These are phyloP conservation scores for Drosophila percnosoma DNA, from an alignment of 2,888 invertebrate species.

Conservation along the genomic window DNA sequence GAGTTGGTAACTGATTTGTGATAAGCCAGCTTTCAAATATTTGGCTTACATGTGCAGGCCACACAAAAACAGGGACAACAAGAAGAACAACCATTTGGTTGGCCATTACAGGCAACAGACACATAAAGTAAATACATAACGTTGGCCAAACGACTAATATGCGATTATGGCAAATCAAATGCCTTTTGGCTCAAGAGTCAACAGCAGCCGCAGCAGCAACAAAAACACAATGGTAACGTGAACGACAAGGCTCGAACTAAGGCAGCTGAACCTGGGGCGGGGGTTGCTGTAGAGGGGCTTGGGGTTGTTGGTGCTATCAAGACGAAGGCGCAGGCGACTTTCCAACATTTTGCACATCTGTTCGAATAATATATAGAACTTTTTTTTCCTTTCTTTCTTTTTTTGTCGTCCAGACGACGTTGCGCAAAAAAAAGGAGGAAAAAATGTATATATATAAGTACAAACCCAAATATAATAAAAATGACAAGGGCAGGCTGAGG, in stretches of 20 bases:
- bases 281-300: background rate
- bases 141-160: constrained; percentile 76
- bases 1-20: constrained; percentile 72
- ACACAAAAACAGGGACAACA: constrained; percentile 3
- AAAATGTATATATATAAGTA: constrained; percentile 50
- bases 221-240: constrained; percentile 44
- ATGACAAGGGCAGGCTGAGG: constrained; percentile 36
- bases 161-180: constrained; percentile 79
- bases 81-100: constrained; percentile 11
- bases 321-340: constrained; percentile 58
- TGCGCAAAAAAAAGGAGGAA: constrained; percentile 28
- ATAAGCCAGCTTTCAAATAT: constrained; percentile 73
- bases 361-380: constrained; percentile 63
- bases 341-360: constrained; percentile 76
- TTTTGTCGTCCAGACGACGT: constrained; percentile 62
- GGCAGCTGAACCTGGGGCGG: constrained; percentile 7
- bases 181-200: constrained; percentile 65
- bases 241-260: constrained; percentile 40
- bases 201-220: constrained; percentile 47
- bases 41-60: constrained; percentile 37
- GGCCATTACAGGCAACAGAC: constrained; percentile 50
- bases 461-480: constrained; percentile 74
- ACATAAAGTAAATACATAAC: constrained; percentile 73
- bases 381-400: constrained; percentile 26
- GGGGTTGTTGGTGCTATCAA: constrained; percentile 20